Base-by-base conservation (phyloP, 2,113 vertebrate species). In the Percina caprodes region DNA sequence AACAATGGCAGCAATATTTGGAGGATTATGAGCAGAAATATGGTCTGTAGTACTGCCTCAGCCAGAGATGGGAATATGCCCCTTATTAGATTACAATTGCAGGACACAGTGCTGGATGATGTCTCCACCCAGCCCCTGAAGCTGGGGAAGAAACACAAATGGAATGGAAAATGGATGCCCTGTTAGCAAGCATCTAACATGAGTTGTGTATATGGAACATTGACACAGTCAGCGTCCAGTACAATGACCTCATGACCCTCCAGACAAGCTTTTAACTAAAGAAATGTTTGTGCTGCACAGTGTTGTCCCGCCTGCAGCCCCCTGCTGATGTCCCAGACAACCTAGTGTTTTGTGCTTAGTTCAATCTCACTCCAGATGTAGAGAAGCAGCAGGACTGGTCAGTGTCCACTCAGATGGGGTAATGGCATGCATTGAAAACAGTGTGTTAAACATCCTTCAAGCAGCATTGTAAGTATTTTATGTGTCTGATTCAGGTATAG, bases 301-400 rank as follows among this genome's bases (percentile, higher is more conserved):
- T 62, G 48, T 39, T 76, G 79, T 85, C 51, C 74, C 33, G 81
- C 73, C 49, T 80, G 46, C 54, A 82, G 58, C 60, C 69, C 45
- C 90, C 83, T 82, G 49, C 86, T 52, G 87, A 90, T 86, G 59
- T 85, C 68, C 69, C 55, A 74, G 74, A 80, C 83, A 69, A 15
- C 81, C 54, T 46, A 65, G 69, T 52, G 75, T 48, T 56, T 62
- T 35, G 62, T 82, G 69, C 75, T 80, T 35, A 49, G 58, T 49
- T 54, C 59, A 46, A 60, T 77, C 80, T 83, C 76, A 58, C 51
- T 77, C 85, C 67, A 85, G 81, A 86, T 77, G 83, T 85, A 58
- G 65, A 83, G 68, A 30, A 89, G 42, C 76, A 83, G 80, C 77
- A 76, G 74, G 74, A 55, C 24, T 69, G 67, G 39, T 52, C 46